Evolutionary conservation across 2,888 invertebrate genomes (phyloP).

Genomic region (Eupsilia transversa): DNA sequence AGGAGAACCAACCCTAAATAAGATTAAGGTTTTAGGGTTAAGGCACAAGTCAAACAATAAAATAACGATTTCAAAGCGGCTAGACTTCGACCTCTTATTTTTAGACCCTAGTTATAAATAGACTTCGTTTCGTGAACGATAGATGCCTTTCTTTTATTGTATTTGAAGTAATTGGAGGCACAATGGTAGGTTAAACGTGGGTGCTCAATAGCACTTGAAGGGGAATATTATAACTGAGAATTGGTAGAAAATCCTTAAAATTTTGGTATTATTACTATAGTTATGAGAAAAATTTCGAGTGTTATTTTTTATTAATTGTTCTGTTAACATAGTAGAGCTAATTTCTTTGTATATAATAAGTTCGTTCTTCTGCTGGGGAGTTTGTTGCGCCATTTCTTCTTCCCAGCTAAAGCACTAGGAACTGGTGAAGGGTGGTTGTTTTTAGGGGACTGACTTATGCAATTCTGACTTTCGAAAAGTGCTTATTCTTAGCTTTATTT

Average conservation of each 20-base stretch:
- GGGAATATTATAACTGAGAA: neutral
- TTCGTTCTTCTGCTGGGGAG: too few species aligned
- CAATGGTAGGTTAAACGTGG: conserved; percentile 4
- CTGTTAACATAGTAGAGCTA: too few species aligned
- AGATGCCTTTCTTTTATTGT: neutral
- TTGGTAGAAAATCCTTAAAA: neutral
- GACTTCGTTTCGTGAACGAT: neutral
- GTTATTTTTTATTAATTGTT: too few species aligned
- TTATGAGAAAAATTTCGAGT: neutral
- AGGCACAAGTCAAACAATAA: neutral
- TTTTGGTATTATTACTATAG: neutral
- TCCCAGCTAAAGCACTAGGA: too few species aligned
- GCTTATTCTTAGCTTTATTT: too few species aligned
- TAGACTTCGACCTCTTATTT: neutral
- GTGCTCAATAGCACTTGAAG: conserved; percentile 6
- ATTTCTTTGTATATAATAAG: too few species aligned
- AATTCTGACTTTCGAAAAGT: too few species aligned
- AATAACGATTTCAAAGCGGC: neutral
- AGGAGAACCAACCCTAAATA: neutral
- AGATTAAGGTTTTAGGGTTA: too few species aligned
- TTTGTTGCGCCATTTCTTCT: too few species aligned
- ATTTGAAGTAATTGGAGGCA: neutral
- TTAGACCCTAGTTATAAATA: conserved; percentile 1
- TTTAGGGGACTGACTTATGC: too few species aligned
- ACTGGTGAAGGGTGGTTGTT: too few species aligned